Conservation (phyloP, 35 echinoderm and acorn worm genomes). For the Lytechinus variegatus region DNA sequence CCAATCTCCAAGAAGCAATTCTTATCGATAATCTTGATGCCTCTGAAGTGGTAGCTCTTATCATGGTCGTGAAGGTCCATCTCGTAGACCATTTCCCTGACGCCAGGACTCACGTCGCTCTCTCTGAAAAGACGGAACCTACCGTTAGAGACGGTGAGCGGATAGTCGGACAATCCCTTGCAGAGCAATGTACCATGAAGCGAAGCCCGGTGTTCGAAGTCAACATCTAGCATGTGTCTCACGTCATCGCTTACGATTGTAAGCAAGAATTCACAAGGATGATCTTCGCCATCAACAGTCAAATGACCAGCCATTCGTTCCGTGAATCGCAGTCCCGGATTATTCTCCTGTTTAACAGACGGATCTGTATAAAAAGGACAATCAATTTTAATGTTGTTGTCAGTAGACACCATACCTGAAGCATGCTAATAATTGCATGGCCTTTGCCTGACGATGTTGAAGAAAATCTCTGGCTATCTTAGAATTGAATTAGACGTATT, state of each 20-base stretch:
- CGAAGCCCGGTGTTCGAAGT: slow-evolving; percentile 51
- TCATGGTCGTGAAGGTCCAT: slow-evolving; percentile 60
- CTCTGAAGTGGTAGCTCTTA: slow-evolving; percentile 61
- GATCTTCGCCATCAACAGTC: slow-evolving; percentile 36
- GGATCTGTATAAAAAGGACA: not conserved
- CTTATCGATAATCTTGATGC: slow-evolving; percentile 75
- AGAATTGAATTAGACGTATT: too few species aligned
- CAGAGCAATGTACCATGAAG: slow-evolving; percentile 66
- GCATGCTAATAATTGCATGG: too few species aligned
- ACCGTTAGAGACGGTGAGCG: slow-evolving; percentile 64
- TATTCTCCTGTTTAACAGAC: not conserved
- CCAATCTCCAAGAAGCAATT: slow-evolving; percentile 75
- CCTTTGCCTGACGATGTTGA: too few species aligned
- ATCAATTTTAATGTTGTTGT: not conserved
- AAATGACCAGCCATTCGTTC: slow-evolving; percentile 67
- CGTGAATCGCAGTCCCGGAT: slow-evolving; percentile 69
- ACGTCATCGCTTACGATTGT: slow-evolving; percentile 69
- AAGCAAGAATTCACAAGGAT: slow-evolving; percentile 64
- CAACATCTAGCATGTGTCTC: slow-evolving; percentile 57
- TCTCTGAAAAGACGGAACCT: slow-evolving; percentile 63
- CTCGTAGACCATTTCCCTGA: slow-evolving; percentile 73
- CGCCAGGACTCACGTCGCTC: slow-evolving; percentile 57
- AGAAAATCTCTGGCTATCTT: too few species aligned
- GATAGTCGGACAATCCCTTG: slow-evolving; percentile 55
- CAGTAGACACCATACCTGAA: too few species aligned